A percentile compares a stretch with the other conserved stretches of the same genome.
These are phyloP conservation scores for Lateolabrax maculatus DNA, from an alignment of 2,797 vertebrate species.

Conservation along the genomic window DNA sequence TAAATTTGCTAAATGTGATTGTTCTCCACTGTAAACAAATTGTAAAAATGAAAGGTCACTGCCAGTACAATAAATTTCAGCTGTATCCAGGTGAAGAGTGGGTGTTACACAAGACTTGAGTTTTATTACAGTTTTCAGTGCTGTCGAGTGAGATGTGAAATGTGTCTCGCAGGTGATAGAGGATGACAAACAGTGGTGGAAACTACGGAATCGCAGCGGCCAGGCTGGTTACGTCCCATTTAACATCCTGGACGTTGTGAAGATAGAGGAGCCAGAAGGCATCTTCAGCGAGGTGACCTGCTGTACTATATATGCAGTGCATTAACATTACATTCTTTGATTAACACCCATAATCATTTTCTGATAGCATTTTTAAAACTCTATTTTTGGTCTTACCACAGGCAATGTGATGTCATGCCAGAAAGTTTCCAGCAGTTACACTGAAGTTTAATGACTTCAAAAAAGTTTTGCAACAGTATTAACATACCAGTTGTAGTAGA, in stretches of 20 bases:
- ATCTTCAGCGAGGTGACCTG: conserved; percentile 69
- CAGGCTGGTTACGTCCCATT: conserved; percentile 93
- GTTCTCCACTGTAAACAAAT: conserved; percentile 3
- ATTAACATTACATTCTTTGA: background rate
- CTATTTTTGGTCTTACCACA: background rate
- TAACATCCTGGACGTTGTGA: conserved; percentile 91
- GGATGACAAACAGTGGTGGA: conserved; percentile 97
- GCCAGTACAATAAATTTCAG: background rate
- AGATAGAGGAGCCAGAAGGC: conserved; percentile 82
- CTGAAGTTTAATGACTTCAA: no score
- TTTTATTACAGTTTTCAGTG: conserved; percentile 15
- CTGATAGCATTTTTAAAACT: background rate
- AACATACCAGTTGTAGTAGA: background rate
- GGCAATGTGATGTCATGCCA: background rate
- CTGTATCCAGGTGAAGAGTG: background rate
- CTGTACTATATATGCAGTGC: background rate
- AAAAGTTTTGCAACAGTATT: background rate
- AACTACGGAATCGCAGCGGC: conserved; percentile 92
- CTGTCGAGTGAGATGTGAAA: conserved; percentile 2
- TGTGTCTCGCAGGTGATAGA: conserved; percentile 90
- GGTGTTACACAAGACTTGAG: background rate
- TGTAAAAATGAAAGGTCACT: background rate
- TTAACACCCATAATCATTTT: background rate
- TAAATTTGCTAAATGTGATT: background rate
- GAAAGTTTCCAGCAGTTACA: conserved; percentile 1